Evolutionary conservation across 2,888 invertebrate species (phyloP), one percentile per base, ranked within the genome.

Genomic region (Drosophila monieri): DNA sequence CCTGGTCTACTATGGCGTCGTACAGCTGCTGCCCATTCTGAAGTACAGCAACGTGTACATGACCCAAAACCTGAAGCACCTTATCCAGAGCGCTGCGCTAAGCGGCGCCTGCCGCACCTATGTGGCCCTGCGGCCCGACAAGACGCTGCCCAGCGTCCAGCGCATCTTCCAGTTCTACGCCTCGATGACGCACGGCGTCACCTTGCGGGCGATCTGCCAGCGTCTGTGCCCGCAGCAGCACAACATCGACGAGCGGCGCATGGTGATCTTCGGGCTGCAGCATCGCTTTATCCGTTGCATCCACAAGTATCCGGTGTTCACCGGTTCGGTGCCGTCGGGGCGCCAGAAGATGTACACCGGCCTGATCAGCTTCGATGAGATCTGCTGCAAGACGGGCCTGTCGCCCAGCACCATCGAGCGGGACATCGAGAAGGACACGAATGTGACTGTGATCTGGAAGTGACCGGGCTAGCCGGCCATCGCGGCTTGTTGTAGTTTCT

Each of bases 21-120:
- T 96, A 0, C 94, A 94, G 18, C 91, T 97, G 56, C 94, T 96
- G 54, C 96, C 97, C 9, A 94, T 97, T 73, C 93, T 97, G 68
- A 96, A 96, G 91, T 97, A 97, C 90, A 95, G 95, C 77, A 97
- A 97, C 90, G 95, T 96, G 86, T 97, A 97, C 90, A 95, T 96
- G 67, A 97, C 96, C 0, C 94, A 96, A 12, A 94, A 94, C 76
- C 93, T 97, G 1, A 94, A 94, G 80, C 93, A 94, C 12, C 91
- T 97, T 25, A 94, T 95, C 57, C 94, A 94, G 61, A 94, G 95
- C 85, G 89, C 90, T 0, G 92, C 93, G 5, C 91, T 97, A 53
- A 96, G 96, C 88, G 93, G 94, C 49, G 94, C 95, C 18, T 97
- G 97, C 85, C 92, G 96, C 8, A 90, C 90, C 32, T 92, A 90